These are phyloP conservation scores for Rhea americana DNA, from an alignment of 2,113 vertebrate species.

Conservation along the genomic window DNA sequence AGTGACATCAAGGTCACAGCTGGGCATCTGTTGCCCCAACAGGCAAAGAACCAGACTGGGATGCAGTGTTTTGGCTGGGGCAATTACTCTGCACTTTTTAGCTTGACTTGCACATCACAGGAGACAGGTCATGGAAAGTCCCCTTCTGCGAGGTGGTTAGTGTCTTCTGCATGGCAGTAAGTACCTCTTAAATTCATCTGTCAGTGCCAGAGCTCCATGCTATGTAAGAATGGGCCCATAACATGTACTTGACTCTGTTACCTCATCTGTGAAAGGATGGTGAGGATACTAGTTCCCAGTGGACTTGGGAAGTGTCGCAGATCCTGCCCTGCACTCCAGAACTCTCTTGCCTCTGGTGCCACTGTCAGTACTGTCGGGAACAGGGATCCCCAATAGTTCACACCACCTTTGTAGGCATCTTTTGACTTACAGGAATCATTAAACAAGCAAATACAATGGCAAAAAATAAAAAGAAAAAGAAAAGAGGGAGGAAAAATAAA, in stretches of 20 bases:
- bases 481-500: neutral
- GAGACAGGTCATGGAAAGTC: neutral
- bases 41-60: neutral
- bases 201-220: neutral
- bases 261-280: neutral
- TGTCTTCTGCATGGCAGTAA: neutral
- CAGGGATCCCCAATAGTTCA: neutral
- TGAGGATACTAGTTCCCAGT: neutral
- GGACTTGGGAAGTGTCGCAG: neutral
- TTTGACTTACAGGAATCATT: neutral
- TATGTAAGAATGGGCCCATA: neutral
- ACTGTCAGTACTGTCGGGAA: neutral
- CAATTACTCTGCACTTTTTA: neutral
- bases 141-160: neutral
- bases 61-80: neutral
- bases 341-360: neutral
- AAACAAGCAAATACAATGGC: neutral
- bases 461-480: no score
- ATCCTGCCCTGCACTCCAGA: neutral
- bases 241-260: neutral
- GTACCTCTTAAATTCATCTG: neutral
- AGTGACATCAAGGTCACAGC: neutral
- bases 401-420: accelerated
- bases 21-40: neutral
- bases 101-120: neutral